These are phyloP conservation scores for Umimayanthus chanpuru DNA, from an alignment of 92 coral and sea anemone genomes.

Conservation along the genomic window DNA sequence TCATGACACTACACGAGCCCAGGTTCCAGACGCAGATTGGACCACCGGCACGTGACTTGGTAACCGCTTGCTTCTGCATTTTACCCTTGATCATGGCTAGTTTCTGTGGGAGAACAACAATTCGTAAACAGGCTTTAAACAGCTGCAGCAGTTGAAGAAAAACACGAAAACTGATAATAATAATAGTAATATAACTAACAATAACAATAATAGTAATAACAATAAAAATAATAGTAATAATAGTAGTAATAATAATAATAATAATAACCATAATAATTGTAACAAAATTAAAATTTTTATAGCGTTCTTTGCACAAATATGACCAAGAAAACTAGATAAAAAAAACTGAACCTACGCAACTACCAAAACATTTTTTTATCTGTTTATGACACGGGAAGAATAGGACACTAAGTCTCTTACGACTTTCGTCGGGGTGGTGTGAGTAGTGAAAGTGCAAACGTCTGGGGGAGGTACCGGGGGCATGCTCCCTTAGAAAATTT, in stretches of 20 bases:
- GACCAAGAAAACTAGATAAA: too few relatives aligned
- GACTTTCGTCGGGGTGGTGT: too few relatives aligned
- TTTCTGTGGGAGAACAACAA: conserved; percentile 46
- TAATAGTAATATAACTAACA: background rate
- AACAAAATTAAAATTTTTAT: background rate
- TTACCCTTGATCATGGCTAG: conserved; percentile 81
- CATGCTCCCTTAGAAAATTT: too few relatives aligned
- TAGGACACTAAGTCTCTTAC: too few relatives aligned
- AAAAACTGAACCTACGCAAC: too few relatives aligned
- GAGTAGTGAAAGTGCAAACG: too few relatives aligned
- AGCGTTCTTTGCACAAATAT: too few relatives aligned
- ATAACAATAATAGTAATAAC: background rate
- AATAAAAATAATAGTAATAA: background rate
- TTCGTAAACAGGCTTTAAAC: background rate
- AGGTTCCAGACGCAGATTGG: conserved; percentile 98
- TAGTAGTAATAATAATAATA: background rate
- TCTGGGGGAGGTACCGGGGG: too few relatives aligned
- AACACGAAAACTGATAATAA: background rate
- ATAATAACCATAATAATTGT: background rate
- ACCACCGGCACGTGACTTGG: conserved; percentile 88
- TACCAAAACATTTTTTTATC: too few relatives aligned
- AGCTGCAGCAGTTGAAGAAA: background rate
- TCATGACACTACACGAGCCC: conserved; percentile 88
- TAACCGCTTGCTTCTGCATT: conserved; percentile 92
- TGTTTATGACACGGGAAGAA: too few relatives aligned